Base-by-base conservation (phyloP, 2,888 invertebrate genomes). In the Tinea pellionella region DNA sequence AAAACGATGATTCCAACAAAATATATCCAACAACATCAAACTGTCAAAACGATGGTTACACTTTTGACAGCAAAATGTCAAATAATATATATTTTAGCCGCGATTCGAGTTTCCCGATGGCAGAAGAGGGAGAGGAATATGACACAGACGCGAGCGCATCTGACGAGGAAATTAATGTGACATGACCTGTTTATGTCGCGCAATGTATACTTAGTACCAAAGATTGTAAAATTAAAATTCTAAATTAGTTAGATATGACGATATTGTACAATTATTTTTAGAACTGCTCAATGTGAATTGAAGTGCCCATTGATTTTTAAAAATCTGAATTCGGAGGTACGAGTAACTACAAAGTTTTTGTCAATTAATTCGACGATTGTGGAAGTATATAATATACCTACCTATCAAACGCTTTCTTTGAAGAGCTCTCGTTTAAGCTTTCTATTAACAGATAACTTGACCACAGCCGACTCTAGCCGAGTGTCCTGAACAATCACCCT, bases 81-180 rank as follows among this genome's bases (percentile, higher is more conserved):
- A 65, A 69, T 6, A 69, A 67, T 0, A 62, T 70, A 37, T 53
- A 70, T 60, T 77, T 75, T 68, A 67, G 75, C 66, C 78, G 84
- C 64, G 83, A 83, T 32, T n/a, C 42, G 59, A 11, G 80, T 74
- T 65, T 69, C 74, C 7, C 76, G 58, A 77, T 78, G 66, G 86
- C 85, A 8, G 87, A 86, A 9, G 85, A 72, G 0, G 87, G 83
- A 0, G 66, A 65, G 15, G 85, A 85, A 1, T 88, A 74, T 62
- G 88, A 88, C 30, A 88, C 85, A 63, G 90, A 90, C 62, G 89
- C 89, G 53, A 90, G 90, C 67, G 94, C 93, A 62, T 92, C 91
- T 62, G 93, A 94, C 69, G 95, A 94, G 70, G 95, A 95, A 76
- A 95, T 95, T 66, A 94, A 94, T 75, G 95, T 95, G 77, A 95